Conservation (phyloP, 1,140 invertebrate genomes). For the Thereuonema tuberculata region DNA sequence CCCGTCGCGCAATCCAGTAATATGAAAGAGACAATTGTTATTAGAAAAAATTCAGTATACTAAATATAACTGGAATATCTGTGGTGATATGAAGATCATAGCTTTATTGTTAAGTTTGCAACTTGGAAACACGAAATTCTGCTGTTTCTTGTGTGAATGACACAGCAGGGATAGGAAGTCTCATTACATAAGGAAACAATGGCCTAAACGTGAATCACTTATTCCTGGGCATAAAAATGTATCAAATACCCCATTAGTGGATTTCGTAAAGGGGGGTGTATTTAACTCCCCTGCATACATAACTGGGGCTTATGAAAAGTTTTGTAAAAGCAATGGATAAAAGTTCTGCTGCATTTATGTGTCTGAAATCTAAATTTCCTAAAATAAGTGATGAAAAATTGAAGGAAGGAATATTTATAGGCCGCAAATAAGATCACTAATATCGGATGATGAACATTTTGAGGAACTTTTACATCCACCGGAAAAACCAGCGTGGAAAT, state of each 20-base stretch:
- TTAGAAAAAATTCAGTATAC: slow-evolving; percentile 10
- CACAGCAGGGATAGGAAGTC: slow-evolving; percentile 1
- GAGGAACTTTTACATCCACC: no score
- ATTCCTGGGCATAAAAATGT: neutral
- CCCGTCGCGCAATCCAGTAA: no score
- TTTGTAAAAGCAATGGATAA: neutral
- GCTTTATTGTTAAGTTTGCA: slow-evolving; percentile 23
- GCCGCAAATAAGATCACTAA: no score
- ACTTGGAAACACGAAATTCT: slow-evolving; percentile 27
- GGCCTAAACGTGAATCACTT: neutral
- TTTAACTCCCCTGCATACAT: no score
- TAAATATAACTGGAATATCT: slow-evolving; percentile 17
- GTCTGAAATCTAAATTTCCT: no score
- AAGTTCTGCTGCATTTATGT: no score
- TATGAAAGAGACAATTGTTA: no score
- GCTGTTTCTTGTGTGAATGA: slow-evolving; percentile 26
- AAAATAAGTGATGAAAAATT: no score
- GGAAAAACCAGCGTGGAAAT: no score
- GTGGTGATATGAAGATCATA: slow-evolving; percentile 23
- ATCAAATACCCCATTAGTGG: neutral
- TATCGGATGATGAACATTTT: no score
- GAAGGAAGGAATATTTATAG: no score
- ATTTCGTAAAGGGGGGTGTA: neutral
- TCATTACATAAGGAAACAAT: neutral
- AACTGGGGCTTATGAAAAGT: neutral